Conservation (phyloP, 2,888 invertebrate genomes). For the Galerucella pusilla region DNA sequence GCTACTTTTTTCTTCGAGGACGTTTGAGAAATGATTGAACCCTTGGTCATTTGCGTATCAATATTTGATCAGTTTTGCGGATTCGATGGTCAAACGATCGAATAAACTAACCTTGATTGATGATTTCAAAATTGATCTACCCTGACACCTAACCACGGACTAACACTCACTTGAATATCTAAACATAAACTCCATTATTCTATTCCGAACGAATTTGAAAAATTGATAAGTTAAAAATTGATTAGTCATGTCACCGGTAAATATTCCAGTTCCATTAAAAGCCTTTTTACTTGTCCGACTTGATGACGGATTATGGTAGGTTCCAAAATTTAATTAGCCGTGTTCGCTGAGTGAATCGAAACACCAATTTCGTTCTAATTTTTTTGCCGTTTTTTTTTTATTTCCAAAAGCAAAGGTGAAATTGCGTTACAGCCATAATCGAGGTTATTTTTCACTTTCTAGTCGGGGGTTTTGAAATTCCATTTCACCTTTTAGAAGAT, state of each 20-base stretch:
- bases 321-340: constrained; percentile 26
- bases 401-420: background rate
- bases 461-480: background rate
- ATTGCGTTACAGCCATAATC: constrained; percentile 6
- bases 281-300: constrained; percentile 27
- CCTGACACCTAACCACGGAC: too few species aligned
- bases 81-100: too few species aligned
- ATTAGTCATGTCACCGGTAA: constrained; percentile 11
- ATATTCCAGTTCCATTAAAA: constrained; percentile 33
- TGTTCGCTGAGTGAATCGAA: constrained; percentile 15
- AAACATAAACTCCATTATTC: too few species aligned
- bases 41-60: background rate
- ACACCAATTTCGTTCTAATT: constrained; percentile 9
- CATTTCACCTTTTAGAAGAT: background rate
- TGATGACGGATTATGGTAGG: constrained; percentile 31
- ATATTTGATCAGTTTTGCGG: background rate
- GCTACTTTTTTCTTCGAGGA: background rate
- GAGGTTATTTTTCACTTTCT: constrained; percentile 4
- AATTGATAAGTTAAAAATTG: constrained; percentile 10
- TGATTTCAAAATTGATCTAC: background rate
- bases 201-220: background rate
- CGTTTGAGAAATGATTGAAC: background rate
- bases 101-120: background rate
- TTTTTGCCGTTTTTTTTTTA: background rate
- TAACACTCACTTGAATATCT: too few species aligned